Conservation (phyloP, 2,113 vertebrate species). For the Cercocebus atys region DNA sequence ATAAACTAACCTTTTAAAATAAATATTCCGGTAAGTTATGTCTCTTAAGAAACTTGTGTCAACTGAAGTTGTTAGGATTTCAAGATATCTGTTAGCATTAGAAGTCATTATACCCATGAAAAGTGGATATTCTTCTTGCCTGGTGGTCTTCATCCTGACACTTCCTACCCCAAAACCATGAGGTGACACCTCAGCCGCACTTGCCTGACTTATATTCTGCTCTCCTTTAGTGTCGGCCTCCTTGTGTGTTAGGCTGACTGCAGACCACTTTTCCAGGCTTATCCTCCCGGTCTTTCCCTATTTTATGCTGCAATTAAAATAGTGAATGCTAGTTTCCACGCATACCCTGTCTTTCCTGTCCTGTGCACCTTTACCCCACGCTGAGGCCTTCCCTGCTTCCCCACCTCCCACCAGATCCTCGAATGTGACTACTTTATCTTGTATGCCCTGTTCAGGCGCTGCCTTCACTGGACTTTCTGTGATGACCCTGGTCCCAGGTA, state of each 20-base stretch:
- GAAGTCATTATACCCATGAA: background rate
- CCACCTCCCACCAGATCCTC: background rate
- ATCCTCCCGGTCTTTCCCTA: background rate
- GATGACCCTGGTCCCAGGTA: background rate
- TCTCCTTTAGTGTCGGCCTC: background rate
- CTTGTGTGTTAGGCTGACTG: background rate
- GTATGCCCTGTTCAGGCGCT: background rate
- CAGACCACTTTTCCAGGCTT: background rate
- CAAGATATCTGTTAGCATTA: background rate
- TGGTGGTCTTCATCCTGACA: background rate
- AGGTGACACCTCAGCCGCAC: too few relatives aligned
- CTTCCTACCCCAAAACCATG: background rate
- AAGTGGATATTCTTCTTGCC: background rate
- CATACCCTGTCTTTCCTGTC: background rate
- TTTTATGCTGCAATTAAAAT: background rate
- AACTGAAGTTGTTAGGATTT: background rate
- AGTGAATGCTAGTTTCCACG: background rate
- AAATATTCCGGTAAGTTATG: conserved; percentile 30
- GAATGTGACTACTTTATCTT: background rate
- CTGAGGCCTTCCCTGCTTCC: background rate
- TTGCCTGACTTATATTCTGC: background rate
- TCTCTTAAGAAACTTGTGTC: background rate
- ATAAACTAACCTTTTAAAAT: conserved; percentile 52
- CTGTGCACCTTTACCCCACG: background rate
- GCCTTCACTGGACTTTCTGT: background rate